Evolutionary conservation across 2,888 invertebrate genomes (phyloP), one percentile per base, ranked within the genome.

Genomic region (Orthosia gothica): DNA sequence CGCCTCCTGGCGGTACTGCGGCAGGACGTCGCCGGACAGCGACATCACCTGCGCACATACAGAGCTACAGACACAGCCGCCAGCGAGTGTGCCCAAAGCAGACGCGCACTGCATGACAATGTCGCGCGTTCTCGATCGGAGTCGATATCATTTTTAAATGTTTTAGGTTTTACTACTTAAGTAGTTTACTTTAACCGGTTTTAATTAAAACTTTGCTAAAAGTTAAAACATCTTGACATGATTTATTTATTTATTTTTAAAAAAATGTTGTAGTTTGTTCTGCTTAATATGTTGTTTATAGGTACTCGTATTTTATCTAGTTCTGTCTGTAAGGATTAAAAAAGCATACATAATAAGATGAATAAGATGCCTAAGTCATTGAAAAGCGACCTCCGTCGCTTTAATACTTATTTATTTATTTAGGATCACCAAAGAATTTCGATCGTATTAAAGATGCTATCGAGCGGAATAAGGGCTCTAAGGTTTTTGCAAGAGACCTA

Each of bases 1-100:
- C 84, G 99, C 99, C 97, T 99, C 99, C 97, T 99, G 99, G 82
- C 99, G 98, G 97, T 99, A 99, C 97, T 99, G 99, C 89, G 99
- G 99, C 97, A 99, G 98, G 95, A 99, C 98, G 97, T 99, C 99
- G 89, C 99, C 99, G 95, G 99, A 99, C 94, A 99, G 97, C 95
- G 99, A 99, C 99, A 99, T 99, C 93, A 95, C 96, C 96, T 96
- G 95, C 89, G 47, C 55, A 61, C 49, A 52, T 32, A 45, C 16
- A n/a, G 16, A 13, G 18, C 32, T 45, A 63, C 32, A 40, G 40
- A 49, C n/a, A 15, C 32, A 40, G 40, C 7, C 1, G 40, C 40
- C 40, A 40, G 40, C 40, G 1, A 40, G 40, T 40, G 9, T 40
- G 40, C 40, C 40, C 40, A 40, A 40, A 52, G 52, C 52, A 52